Percentiles rank a stretch among this genome's conserved stretches.
Evolutionary conservation across 2,113 vertebrate genomes (phyloP).

Genomic region (Balaenoptera acutorostrata): DNA sequence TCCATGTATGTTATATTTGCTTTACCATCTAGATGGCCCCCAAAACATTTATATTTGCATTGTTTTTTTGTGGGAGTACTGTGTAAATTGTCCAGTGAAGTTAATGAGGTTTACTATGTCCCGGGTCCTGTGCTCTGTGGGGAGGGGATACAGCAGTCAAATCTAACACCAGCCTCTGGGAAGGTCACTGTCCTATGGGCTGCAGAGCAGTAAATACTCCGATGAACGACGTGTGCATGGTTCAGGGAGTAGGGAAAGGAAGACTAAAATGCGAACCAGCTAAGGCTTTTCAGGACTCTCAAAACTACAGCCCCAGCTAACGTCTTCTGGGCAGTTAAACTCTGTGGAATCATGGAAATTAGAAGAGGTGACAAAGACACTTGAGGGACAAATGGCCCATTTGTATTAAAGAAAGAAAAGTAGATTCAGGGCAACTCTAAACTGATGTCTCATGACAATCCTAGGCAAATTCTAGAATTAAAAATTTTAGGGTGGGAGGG

Average conservation of each 20-base stretch:
- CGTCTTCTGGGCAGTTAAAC: background rate
- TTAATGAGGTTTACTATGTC: background rate
- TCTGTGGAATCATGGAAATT: background rate
- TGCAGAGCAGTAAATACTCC: background rate
- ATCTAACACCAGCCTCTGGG: background rate
- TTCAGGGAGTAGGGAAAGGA: background rate
- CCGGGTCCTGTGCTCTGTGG: background rate
- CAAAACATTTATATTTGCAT: background rate
- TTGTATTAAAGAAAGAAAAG: background rate
- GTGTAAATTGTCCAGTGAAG: background rate
- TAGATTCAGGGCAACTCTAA: background rate
- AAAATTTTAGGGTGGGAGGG: background rate
- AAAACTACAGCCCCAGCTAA: background rate
- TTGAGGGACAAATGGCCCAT: background rate
- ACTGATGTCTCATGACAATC: background rate
- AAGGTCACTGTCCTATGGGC: background rate
- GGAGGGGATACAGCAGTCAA: background rate
- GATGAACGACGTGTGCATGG: background rate
- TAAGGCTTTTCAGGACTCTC: background rate
- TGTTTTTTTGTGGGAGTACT: background rate
- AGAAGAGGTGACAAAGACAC: background rate
- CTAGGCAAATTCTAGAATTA: background rate
- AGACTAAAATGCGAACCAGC: background rate
- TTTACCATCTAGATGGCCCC: background rate
- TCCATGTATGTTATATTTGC: background rate